Evolutionary conservation across 1,140 invertebrate species (phyloP), one percentile per base, ranked within the genome.

Genomic region (Copidosoma floridanum): DNA sequence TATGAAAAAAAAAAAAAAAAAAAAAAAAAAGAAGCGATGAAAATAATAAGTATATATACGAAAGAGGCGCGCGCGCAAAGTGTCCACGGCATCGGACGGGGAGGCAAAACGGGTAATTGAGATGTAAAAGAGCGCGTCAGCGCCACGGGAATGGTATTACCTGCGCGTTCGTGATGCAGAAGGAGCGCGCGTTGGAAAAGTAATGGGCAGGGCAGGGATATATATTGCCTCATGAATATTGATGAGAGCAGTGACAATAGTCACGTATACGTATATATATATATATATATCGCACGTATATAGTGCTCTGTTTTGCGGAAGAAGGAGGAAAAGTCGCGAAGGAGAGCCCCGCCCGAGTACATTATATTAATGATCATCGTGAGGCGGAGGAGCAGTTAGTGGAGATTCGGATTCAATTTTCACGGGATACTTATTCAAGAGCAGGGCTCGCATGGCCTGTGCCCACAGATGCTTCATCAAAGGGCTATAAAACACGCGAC

Each of bases 211-310:
- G n/a, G n/a, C n/a, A n/a, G n/a, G n/a, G n/a, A n/a, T n/a, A n/a
- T n/a, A n/a, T n/a, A n/a, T n/a, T 38, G 56, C 47, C 23, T 24
- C 56, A 40, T 57, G 56, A 58, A 58, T 58, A 58, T 58, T 58
- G 41, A 58, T 44, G 44, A 37, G n/a, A 4, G 16, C 27, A 29
- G 29, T 43, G 41, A 56, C 26, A 12, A 61, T 47, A 24, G 47
- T 61, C 58, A 51, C 40, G 21, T 16, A 61, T n/a, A n/a, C n/a
- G n/a, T n/a, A n/a, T n/a, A n/a, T n/a, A n/a, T n/a, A n/a, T n/a
- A n/a, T n/a, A n/a, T n/a, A n/a, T n/a, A n/a, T n/a, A n/a, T n/a
- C n/a, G n/a, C n/a, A n/a, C n/a, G n/a, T n/a, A n/a, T n/a, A n/a
- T n/a, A n/a, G n/a, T n/a, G 54, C 50, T 61, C 50, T 54, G 47